These are phyloP conservation scores for Piprites chloris DNA, from an alignment of 2,113 vertebrate genomes.

Conservation along the genomic window DNA sequence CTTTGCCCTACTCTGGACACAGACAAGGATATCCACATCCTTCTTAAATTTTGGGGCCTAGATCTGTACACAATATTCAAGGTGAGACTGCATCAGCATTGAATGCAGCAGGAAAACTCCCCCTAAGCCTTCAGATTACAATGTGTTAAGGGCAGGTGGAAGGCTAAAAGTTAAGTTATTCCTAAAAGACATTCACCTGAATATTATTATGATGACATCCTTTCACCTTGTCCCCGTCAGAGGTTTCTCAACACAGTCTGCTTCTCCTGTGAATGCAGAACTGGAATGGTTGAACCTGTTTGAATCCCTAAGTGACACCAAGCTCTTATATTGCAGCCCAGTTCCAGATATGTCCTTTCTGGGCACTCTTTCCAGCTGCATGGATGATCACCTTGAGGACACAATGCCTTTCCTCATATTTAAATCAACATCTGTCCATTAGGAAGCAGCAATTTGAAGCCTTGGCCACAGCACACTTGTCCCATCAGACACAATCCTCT, in stretches of 20 bases:
- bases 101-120: background rate
- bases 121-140: background rate
- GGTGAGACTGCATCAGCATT: too few relatives aligned
- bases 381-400: rapidly evolving
- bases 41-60: background rate
- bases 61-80: background rate
- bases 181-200: background rate
- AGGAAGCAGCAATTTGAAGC: background rate
- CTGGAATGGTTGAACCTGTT: background rate
- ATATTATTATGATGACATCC: rapidly evolving
- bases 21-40: background rate
- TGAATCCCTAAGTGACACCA: background rate
- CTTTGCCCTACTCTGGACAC: background rate
- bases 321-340: rapidly evolving
- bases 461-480: rapidly evolving
- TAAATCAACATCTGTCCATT: background rate
- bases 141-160: background rate
- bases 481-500: background rate
- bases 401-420: background rate
- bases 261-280: background rate
- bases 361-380: background rate
- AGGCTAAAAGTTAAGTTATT: background rate
- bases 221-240: background rate
- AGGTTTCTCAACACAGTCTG: background rate
- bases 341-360: background rate